phyloP scores from a whole-genome alignment of 2,888 invertebrate genomes.

The Spilosoma lubricipeda region DNA sequence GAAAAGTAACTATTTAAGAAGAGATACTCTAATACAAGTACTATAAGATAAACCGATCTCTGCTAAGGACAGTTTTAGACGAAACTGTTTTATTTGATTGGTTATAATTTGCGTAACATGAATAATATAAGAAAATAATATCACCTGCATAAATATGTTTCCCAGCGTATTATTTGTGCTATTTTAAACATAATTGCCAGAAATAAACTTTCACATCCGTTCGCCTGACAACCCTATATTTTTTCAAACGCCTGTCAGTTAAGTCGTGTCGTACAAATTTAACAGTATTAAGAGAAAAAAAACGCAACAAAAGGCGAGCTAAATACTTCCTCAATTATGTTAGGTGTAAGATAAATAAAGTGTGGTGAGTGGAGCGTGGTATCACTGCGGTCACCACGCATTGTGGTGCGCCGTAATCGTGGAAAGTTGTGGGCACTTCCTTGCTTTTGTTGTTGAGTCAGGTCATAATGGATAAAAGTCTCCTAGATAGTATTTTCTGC shows the following conservation, averaged over 20 bases:
- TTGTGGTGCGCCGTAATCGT: slow-evolving; percentile 21
- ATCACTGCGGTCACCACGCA: slow-evolving; percentile 17
- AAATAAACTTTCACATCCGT: slow-evolving; percentile 23
- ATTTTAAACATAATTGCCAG: slow-evolving; percentile 12
- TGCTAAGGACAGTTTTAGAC: neutral
- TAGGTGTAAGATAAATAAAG: slow-evolving; percentile 70
- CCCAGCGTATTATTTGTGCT: neutral
- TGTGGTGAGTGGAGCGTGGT: slow-evolving; percentile 35
- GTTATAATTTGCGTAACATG: neutral
- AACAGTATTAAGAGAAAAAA: slow-evolving; percentile 64
- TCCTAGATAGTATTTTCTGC: neutral
- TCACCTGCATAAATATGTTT: neutral
- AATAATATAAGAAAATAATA: neutral
- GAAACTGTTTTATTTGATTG: neutral
- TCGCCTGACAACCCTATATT: slow-evolving; percentile 40
- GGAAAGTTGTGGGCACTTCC: slow-evolving; percentile 24
- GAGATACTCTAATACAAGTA: neutral
- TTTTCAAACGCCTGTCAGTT: slow-evolving; percentile 51
- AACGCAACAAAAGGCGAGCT: slow-evolving; percentile 57
- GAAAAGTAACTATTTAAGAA: no score
- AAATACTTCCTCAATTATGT: slow-evolving; percentile 82
- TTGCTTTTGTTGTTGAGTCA: slow-evolving; percentile 17
- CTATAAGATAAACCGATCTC: neutral
- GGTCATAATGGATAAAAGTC: slow-evolving; percentile 20
- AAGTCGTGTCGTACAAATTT: slow-evolving; percentile 60